Base-by-base conservation (phyloP, 2,113 vertebrate species). In the Etheostoma cragini region DNA sequence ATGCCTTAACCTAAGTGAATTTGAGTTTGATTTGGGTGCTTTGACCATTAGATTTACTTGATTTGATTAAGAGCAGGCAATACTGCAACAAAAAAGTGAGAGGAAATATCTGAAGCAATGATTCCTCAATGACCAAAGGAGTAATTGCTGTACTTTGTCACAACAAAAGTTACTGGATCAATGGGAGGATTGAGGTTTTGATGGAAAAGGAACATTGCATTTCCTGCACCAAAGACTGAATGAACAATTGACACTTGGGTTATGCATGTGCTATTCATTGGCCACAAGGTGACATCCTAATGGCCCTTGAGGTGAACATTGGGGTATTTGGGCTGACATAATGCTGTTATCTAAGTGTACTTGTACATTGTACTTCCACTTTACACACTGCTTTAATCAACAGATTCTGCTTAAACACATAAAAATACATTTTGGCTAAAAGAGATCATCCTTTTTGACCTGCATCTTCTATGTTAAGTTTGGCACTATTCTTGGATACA, bases 141-240 rank as follows among this genome's bases (percentile, higher is more conserved):
- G 38, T 52, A 76, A 26, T 19, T 81, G 21, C 24, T 67, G 13
- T 13, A 22, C n/a, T 54, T 19, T 71, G 26, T 54, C 50, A 57
- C 21, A 38, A 5, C 10, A 58, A 19, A 22, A 60, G 7, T 5
- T 15, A 24, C 3, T 38, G 7, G 53, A 45, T 83, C 26, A 56
- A 69, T 54, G 12, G 10, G 60, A 65, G 53, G 14, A 45, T 50
- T 57, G 13, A 24, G 22, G 21, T 35, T 57, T 49, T 76, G 56
- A 75, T 54, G 26, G 21, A 49, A 69, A 64, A 45, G n/a, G 45
- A 58, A 50, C 52, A 62, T 46, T 7, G 24, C 49, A 54, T 62
- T 63, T 6, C 35, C 57, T 13, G 47, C 5, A 1, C 56, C 65
- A n/a, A 46, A 69, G 49, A 56, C 14, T 22, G 38, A 22, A 53